Evolutionary conservation across 2,888 invertebrate species (phyloP), one percentile per base, ranked within the genome.

Genomic region (Campopleginae sp.): DNA sequence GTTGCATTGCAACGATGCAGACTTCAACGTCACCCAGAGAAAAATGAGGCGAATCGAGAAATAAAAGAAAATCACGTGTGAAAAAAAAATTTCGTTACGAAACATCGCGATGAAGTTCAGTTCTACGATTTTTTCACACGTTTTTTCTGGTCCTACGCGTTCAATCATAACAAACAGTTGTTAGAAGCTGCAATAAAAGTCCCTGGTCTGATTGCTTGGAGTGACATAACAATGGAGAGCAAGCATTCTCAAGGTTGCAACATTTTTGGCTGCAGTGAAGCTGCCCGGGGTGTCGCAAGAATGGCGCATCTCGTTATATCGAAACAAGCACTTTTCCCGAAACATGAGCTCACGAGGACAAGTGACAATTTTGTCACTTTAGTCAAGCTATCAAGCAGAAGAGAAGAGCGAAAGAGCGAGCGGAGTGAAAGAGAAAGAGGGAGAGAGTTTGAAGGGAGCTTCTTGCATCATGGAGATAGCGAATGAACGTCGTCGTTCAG

Each of bases 351-450:
- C 80, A 46, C 58, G 48, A 46, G 76, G 70, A 84, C 80, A 84
- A 80, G 71, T 76, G 76, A 84, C 80, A 80, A 84, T 84, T 80
- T 84, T 72, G 76, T 84, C 80, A 80, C 84, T 80, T 80, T 76
- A 80, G 80, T 80, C 76, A n/a, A n/a, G 48, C 80, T 80, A 80
- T 84, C 76, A 80, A 76, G 71, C 71, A 19, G 61, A 63, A 23
- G 74, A 71, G 68, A 42, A 48, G 33, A 33, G 66, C 12, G 61
- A 54, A 38, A 70, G 33, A 31, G 38, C 38, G 38, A 38, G 38
- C 38, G 8, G 38, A 38, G 38, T 38, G 38, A 38, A 38, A 38
- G 33, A 48, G 65, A 51, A 12, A 75, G 74, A 48, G 74, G 48
- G 42, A 19, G 65, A 63, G 31, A 33, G 74, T 10, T n/a, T 23